phyloP scores from a whole-genome alignment of 2,113 vertebrate genomes.

The Hippocampus mohnikei region DNA sequence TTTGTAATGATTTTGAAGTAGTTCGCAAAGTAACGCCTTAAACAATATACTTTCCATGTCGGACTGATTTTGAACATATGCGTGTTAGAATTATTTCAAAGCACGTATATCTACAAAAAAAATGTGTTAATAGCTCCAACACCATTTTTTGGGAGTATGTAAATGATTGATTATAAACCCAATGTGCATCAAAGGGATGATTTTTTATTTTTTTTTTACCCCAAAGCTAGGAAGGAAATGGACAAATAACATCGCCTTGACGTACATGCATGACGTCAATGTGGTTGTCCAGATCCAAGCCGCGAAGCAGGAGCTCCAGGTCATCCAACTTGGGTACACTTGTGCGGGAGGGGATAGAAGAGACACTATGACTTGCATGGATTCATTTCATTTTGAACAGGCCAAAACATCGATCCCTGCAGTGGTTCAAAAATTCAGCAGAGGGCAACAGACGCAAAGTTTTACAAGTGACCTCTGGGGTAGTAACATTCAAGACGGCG shows the following conservation, averaged over 20 bases:
- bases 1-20: too few relatives aligned
- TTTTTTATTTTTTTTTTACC: background rate
- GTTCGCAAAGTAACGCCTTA: too few relatives aligned
- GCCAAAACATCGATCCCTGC: background rate
- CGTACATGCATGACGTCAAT: slow-evolving; percentile 68
- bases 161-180: too few relatives aligned
- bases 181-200: background rate
- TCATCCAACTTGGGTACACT: slow-evolving; percentile 79
- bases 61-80: too few relatives aligned
- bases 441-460: slow-evolving; percentile 24
- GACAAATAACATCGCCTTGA: background rate
- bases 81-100: too few relatives aligned
- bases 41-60: too few relatives aligned
- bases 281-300: slow-evolving; percentile 82
- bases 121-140: too few relatives aligned
- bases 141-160: too few relatives aligned
- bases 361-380: background rate
- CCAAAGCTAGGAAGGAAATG: background rate
- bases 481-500: background rate
- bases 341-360: slow-evolving; percentile 11
- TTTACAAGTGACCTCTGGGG: background rate
- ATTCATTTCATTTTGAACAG: slow-evolving; percentile 55
- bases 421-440: slow-evolving; percentile 22
- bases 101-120: too few relatives aligned
- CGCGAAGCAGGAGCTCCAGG: slow-evolving; percentile 84